A percentile compares a stretch with the other conserved stretches of the same genome.
Evolutionary conservation across 2,113 vertebrate species (phyloP).

Genomic region (Hemiscyllium ocellatum): DNA sequence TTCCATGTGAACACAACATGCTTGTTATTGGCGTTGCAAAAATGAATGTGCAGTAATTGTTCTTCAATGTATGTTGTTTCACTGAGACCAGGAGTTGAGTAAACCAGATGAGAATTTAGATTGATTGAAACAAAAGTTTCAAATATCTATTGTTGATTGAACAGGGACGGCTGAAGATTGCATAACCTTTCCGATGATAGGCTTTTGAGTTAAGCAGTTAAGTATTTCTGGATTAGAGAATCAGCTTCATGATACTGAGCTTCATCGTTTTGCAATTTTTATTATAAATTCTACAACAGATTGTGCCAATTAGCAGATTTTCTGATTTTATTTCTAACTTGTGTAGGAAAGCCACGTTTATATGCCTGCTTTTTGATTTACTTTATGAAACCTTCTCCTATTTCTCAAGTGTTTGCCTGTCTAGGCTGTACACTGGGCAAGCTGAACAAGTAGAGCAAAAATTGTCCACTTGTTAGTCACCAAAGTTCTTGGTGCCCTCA

Average conservation of each 20-base stretch:
- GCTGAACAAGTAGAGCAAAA: neutral
- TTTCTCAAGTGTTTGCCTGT: neutral
- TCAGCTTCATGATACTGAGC: neutral
- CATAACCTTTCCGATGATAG: neutral
- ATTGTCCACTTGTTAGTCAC: neutral
- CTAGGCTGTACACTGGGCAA: neutral
- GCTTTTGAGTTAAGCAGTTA: neutral
- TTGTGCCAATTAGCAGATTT: neutral
- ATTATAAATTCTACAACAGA: neutral
- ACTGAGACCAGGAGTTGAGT: no score
- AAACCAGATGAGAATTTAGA: neutral
- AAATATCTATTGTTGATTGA: neutral
- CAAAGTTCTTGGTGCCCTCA: neutral
- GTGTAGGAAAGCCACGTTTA: neutral
- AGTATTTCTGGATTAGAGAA: neutral
- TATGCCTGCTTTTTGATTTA: neutral
- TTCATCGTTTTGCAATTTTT: neutral
- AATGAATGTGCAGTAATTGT: neutral
- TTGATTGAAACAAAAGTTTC: neutral
- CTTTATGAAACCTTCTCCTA: neutral
- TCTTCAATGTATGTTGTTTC: neutral
- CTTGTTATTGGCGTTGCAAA: neutral
- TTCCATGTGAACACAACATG: neutral
- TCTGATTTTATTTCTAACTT: neutral
- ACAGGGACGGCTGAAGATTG: neutral